Percentiles rank a stretch among this genome's conserved stretches.
Conservation (phyloP, 2,113 vertebrate species). For the Solea senegalensis region DNA sequence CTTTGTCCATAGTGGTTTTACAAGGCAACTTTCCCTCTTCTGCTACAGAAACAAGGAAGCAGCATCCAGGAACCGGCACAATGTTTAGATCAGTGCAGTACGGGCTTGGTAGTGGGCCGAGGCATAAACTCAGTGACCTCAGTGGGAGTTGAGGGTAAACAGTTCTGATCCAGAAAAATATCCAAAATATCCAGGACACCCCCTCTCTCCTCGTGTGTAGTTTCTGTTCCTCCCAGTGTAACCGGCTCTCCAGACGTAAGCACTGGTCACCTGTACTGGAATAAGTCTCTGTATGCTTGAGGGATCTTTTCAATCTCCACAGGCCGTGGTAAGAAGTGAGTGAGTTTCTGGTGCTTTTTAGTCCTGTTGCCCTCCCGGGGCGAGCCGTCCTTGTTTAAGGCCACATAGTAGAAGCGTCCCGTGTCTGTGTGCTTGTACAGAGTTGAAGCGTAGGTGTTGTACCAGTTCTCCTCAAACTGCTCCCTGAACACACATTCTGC, state of each 20-base stretch:
- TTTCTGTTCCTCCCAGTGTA: constrained; percentile 27
- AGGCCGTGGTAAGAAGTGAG: constrained; percentile 94
- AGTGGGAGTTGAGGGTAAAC: constrained; percentile 51
- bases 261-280: constrained; percentile 93
- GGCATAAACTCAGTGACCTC: constrained; percentile 68
- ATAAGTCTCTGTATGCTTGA: constrained; percentile 91
- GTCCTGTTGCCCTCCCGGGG: constrained; percentile 95
- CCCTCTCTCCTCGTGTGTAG: constrained; percentile 8
- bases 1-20: constrained; percentile 50
- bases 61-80: constrained; percentile 68
- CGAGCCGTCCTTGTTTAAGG: constrained; percentile 97
- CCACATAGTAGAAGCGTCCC: constrained; percentile 94
- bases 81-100: constrained; percentile 75
- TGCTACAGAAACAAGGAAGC: constrained; percentile 54
- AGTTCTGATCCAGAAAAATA: constrained; percentile 33
- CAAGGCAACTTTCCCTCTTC: constrained; percentile 42
- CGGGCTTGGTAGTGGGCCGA: constrained; percentile 53
- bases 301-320: constrained; percentile 96
- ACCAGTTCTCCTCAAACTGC: constrained; percentile 99
- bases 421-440: constrained; percentile 95
- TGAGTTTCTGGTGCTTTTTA: constrained; percentile 98
- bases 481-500: constrained; percentile 97
- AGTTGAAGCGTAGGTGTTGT: constrained; percentile 98
- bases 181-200: constrained; percentile 50
- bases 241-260: constrained; percentile 29